Conservation (phyloP, 2,888 invertebrate species). For the Agrilus mali region DNA sequence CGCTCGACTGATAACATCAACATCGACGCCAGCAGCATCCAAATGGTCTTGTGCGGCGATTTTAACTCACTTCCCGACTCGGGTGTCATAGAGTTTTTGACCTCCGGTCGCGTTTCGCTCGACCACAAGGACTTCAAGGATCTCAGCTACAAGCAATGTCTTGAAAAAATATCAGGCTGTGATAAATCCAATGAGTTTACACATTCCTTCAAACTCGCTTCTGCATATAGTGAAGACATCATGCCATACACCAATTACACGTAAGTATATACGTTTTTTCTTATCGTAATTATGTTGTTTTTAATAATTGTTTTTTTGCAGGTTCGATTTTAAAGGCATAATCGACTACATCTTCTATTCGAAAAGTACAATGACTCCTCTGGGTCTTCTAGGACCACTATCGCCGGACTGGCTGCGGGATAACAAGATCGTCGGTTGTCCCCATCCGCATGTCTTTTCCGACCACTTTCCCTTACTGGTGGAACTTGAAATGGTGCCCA, state of each 20-base stretch:
- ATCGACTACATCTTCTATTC: slow-evolving; percentile 99
- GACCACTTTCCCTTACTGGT: slow-evolving; percentile 89
- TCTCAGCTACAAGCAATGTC: slow-evolving; percentile 80
- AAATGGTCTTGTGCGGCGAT: slow-evolving; percentile 91
- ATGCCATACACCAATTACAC: slow-evolving; percentile 99
- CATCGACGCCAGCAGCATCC: slow-evolving; percentile 68
- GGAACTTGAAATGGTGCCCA: slow-evolving; percentile 80
- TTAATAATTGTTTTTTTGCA: slow-evolving; percentile 35
- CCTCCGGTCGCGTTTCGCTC: slow-evolving; percentile 76
- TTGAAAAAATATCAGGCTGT: slow-evolving; percentile 73
- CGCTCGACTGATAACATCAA: slow-evolving; percentile 52
- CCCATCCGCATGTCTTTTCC: slow-evolving; percentile 94
- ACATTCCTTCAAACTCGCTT: slow-evolving; percentile 91
- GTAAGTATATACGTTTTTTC: slow-evolving; percentile 41
- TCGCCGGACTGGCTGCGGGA: slow-evolving; percentile 88
- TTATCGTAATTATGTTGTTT: background rate
- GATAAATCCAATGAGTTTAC: slow-evolving; percentile 81
- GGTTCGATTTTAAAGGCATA: slow-evolving; percentile 98
- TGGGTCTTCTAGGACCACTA: slow-evolving; percentile 88
- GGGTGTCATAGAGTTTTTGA: slow-evolving; percentile 92
- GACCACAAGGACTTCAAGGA: slow-evolving; percentile 96
- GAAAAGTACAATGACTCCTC: slow-evolving; percentile 86
- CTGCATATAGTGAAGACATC: slow-evolving; percentile 88
- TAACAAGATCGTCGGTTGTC: slow-evolving; percentile 95
- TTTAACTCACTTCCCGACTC: slow-evolving; percentile 98